Percentiles rank a stretch among this genome's conserved stretches.
Conservation (phyloP, 2,888 invertebrate genomes). For the Agriopis marginaria region DNA sequence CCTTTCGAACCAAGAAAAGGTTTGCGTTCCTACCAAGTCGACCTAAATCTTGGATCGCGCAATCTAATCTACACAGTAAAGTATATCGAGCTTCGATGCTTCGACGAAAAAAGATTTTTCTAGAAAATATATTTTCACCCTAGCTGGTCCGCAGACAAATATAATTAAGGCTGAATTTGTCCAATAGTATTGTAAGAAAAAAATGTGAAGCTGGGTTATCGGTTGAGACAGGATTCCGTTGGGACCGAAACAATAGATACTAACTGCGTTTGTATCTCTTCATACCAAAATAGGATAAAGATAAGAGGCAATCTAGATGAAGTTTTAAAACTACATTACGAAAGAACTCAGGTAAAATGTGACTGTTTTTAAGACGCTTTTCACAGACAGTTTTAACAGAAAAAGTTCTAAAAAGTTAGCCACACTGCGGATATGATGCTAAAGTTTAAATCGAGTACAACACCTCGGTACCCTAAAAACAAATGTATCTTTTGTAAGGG, state of each 20-base stretch:
- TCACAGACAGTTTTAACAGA: conserved; percentile 17
- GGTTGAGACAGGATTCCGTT: conserved; percentile 23
- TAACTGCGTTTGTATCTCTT: neutral
- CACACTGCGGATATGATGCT: conserved; percentile 18
- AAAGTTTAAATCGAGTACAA: conserved; percentile 36
- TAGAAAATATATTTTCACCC: conserved; percentile 58
- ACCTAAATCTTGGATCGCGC: conserved; percentile 49
- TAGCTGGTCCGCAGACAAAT: conserved; percentile 56
- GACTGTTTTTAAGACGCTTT: conserved; percentile 18
- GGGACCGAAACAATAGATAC: conserved; percentile 14
- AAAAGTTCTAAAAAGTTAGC: conserved; percentile 12
- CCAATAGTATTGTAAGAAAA: conserved; percentile 52
- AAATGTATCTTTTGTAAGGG: conserved; percentile 63
- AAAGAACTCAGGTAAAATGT: conserved; percentile 8
- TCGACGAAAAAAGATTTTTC: conserved; percentile 49
- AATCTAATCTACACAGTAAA: conserved; percentile 55
- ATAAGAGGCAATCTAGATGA: conserved; percentile 14
- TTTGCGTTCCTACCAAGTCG: conserved; percentile 39
- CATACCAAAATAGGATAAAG: neutral
- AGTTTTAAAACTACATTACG: conserved; percentile 8
- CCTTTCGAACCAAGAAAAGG: conserved; percentile 39
- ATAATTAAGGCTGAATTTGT: conserved; percentile 63
- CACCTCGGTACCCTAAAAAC: conserved; percentile 55
- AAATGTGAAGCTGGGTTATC: conserved; percentile 30
- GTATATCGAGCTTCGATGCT: conserved; percentile 49